Conservation (phyloP, 2,113 vertebrate species). For the Thinocorus orbignyianus region DNA sequence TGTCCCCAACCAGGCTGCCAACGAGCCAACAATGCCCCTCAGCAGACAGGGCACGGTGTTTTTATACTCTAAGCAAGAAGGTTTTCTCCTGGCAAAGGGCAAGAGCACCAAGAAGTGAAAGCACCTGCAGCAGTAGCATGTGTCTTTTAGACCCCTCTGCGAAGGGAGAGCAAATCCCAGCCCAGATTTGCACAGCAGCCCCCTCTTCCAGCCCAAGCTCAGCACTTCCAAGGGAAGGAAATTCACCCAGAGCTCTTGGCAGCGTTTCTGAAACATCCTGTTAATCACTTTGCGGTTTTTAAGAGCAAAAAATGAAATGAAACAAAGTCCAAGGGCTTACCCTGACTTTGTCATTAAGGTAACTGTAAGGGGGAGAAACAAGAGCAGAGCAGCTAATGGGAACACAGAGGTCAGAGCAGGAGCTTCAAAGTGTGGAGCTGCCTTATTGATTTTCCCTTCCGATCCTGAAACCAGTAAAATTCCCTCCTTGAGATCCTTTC, state of each 20-base stretch:
- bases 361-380: neutral
- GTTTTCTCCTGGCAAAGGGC: neutral
- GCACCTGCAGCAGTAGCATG: neutral
- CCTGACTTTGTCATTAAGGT: neutral
- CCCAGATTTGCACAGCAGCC: neutral
- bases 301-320: neutral
- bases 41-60: rapidly evolving
- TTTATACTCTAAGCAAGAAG: rapidly evolving
- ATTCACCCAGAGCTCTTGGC: neutral
- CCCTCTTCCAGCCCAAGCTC: neutral
- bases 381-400: neutral
- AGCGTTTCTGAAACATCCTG: neutral
- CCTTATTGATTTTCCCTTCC: neutral
- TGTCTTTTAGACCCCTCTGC: neutral
- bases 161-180: neutral
- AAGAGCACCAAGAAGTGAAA: neutral
- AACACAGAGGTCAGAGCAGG: neutral
- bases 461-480: neutral
- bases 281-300: neutral
- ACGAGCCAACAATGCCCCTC: rapidly evolving
- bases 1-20: neutral
- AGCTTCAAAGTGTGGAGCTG: neutral
- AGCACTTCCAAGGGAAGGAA: conserved; percentile 3
- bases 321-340: neutral
- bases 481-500: neutral